Conservation (phyloP, 2,888 invertebrate genomes). For the Ethmia dodecea region DNA sequence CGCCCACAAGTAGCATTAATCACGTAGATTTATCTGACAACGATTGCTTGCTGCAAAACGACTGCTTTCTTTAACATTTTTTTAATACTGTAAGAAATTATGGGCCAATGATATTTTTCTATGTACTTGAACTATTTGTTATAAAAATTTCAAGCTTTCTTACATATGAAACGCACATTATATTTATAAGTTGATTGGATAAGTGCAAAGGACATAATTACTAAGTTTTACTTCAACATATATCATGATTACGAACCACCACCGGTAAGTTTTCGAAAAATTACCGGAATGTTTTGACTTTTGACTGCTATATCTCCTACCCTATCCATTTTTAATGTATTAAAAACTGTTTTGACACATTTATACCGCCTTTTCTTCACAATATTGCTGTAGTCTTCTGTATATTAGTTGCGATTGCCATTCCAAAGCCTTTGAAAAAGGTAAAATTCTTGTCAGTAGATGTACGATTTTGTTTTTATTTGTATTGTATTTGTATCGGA, state of each 20-base stretch:
- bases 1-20: constrained; percentile 5
- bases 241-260: too few relatives aligned
- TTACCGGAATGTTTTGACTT: too few relatives aligned
- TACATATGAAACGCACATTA: too few relatives aligned
- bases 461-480: constrained; percentile 52
- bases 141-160: too few relatives aligned
- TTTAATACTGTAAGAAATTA: constrained; percentile 34
- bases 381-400: constrained; percentile 33
- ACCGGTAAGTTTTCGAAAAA: too few relatives aligned
- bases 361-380: too few relatives aligned
- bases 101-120: constrained; percentile 38
- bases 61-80: constrained; percentile 45
- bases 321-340: too few relatives aligned
- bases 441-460: constrained; percentile 75
- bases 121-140: constrained; percentile 12
- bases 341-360: too few relatives aligned
- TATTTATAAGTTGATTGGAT: too few relatives aligned
- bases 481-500: constrained; percentile 46
- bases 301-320: too few relatives aligned
- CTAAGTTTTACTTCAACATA: too few relatives aligned
- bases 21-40: constrained; percentile 30
- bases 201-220: too few relatives aligned
- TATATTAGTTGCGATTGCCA: constrained; percentile 58
- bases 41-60: constrained; percentile 48
- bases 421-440: constrained; percentile 73